Conservation (phyloP, 1,140 invertebrate species). For the Drosophila azteca region DNA sequence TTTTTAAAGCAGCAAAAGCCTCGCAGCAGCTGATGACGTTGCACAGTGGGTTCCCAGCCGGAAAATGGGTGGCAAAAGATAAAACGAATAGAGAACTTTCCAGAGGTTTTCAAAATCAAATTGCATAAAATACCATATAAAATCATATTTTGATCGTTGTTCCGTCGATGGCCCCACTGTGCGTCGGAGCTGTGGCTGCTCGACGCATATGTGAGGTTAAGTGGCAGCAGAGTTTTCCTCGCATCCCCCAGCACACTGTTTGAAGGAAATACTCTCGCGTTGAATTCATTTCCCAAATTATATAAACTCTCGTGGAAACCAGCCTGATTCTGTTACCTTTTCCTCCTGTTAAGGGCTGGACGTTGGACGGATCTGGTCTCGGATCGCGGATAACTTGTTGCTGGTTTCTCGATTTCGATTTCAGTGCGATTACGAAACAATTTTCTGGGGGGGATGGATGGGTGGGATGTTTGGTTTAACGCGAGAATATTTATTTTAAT, state of each 20-base stretch:
- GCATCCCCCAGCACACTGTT: no score
- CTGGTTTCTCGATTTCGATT: slow-evolving; percentile 23
- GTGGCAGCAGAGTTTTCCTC: slow-evolving; percentile 9
- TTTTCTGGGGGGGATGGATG: slow-evolving; percentile 32
- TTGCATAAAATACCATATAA: no score
- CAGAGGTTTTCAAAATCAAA: no score
- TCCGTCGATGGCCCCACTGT: no score
- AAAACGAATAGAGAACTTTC: no score
- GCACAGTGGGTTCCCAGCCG: no score
- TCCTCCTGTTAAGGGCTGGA: slow-evolving; percentile 1
- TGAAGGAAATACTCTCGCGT: slow-evolving; percentile 7
- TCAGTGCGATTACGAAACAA: slow-evolving; percentile 70
- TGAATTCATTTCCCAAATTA: slow-evolving; percentile 36
- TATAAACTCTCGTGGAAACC: slow-evolving; percentile 28
- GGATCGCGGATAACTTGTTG: slow-evolving; percentile 44
- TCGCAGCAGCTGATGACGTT: slow-evolving; percentile 38
- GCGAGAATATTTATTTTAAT: slow-evolving; percentile 29
- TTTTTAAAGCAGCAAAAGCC: slow-evolving; percentile 65
- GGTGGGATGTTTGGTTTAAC: slow-evolving; percentile 25
- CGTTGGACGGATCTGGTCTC: not conserved
- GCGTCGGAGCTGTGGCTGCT: slow-evolving; percentile 18
- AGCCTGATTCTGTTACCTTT: slow-evolving; percentile 2
- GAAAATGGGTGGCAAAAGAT: no score
- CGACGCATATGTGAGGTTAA: slow-evolving; percentile 58
- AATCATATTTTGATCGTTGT: no score